phyloP scores from a whole-genome alignment of 2,113 vertebrate species.

The human (Homo sapiens) region DNA sequence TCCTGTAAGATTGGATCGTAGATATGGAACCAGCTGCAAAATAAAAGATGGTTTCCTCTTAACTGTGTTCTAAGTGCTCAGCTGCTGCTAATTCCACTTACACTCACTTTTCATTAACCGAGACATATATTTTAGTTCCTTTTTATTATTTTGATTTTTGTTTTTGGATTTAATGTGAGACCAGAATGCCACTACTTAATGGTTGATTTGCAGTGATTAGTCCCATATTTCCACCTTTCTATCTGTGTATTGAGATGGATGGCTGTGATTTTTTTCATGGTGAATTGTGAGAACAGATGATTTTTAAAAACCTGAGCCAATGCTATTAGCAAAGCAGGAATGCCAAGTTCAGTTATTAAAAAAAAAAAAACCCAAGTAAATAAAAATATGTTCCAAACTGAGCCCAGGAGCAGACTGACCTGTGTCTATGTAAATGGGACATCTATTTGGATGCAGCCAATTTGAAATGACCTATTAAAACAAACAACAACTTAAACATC shows the following conservation, averaged over 20 bases:
- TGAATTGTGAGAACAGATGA: constrained; percentile 64
- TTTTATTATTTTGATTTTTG: constrained; percentile 51
- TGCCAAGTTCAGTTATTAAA: constrained; percentile 68
- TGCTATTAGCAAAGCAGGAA: constrained; percentile 37
- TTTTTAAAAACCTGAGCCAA: constrained; percentile 56
- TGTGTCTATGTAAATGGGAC: neutral
- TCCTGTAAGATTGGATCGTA: constrained; percentile 93
- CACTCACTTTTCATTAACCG: constrained; percentile 49
- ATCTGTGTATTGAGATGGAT: constrained; percentile 63
- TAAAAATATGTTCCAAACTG: neutral
- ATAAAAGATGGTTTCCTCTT: constrained; percentile 55
- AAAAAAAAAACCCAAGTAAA: constrained; percentile 50
- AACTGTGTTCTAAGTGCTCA: neutral
- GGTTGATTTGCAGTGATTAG: constrained; percentile 53
- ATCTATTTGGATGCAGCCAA: neutral
- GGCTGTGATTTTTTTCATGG: constrained; percentile 68
- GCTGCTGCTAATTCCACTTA: constrained; percentile 28
- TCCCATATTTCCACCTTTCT: constrained; percentile 59
- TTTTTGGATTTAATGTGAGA: constrained; percentile 33
- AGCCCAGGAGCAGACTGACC: neutral
- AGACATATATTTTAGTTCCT: neutral
- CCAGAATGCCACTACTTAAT: constrained; percentile 33
- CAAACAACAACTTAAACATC: neutral
- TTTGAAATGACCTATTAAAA: neutral
- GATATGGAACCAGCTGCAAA: constrained; percentile 91